A percentile compares a stretch with the other conserved stretches of the same genome.
phyloP scores from a whole-genome alignment of 2,797 vertebrate species.

The Poeciliopsis gracilis region DNA sequence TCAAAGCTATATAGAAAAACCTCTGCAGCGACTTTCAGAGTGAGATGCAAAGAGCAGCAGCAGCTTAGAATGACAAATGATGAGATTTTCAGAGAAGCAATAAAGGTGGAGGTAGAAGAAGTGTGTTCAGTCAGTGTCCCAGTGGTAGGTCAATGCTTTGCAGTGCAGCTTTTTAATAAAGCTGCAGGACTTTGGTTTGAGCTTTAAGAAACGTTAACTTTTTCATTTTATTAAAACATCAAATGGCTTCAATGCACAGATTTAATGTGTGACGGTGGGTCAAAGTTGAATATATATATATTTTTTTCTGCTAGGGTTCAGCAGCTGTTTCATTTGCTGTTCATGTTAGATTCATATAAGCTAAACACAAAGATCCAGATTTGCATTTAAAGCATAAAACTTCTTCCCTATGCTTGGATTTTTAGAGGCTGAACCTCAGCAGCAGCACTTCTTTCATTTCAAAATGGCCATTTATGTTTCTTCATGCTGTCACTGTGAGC shows the following conservation, averaged over 20 bases:
- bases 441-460: constrained; percentile 39
- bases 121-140: neutral
- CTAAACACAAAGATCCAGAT: constrained; percentile 34
- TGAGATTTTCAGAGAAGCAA: neutral
- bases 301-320: constrained; percentile 11
- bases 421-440: constrained; percentile 35
- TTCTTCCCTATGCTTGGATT: constrained; percentile 22
- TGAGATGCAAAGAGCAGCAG: neutral
- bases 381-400: constrained; percentile 12
- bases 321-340: constrained; percentile 28
- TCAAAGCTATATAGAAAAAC: neutral
- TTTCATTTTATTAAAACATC: neutral
- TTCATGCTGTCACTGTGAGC: constrained; percentile 56
- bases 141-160: constrained; percentile 3
- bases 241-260: neutral
- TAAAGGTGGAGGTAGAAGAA: neutral
- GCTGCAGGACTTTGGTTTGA: constrained; percentile 3
- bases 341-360: constrained; percentile 46
- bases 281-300: neutral
- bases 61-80: neutral
- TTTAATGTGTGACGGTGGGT: neutral
- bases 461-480: constrained; percentile 52
- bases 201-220: neutral
- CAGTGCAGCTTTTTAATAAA: constrained; percentile 4
- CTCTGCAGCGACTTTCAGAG: neutral